These are phyloP conservation scores for Rhagoletis pomonella DNA, from an alignment of 1,140 invertebrate genomes.

Conservation along the genomic window DNA sequence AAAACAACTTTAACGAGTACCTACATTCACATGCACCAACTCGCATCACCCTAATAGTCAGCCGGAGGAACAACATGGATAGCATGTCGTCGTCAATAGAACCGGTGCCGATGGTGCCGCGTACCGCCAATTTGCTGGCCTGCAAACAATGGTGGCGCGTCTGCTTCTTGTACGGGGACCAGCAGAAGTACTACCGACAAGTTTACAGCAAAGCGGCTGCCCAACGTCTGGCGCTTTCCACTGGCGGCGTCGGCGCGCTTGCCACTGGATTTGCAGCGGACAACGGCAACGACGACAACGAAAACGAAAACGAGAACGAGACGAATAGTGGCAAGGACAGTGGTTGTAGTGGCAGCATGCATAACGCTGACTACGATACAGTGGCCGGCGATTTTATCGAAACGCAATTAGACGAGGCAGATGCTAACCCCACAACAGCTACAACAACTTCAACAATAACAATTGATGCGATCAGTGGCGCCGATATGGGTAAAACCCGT, in stretches of 20 bases:
- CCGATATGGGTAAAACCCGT: constrained; percentile 62
- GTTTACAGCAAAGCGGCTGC: constrained; percentile 81
- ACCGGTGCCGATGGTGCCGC: constrained; percentile 73
- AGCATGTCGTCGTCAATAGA: constrained; percentile 62
- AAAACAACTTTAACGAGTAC: constrained; percentile 60
- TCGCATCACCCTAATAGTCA: constrained; percentile 43
- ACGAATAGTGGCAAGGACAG: constrained; percentile 66
- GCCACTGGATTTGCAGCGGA: neutral
- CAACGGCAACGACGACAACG: constrained; percentile 54
- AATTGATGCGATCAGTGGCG: constrained; percentile 50
- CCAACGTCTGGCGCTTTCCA: constrained; percentile 73
- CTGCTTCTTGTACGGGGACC: constrained; percentile 89
- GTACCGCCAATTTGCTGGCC: constrained; percentile 83
- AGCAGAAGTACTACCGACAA: constrained; percentile 88
- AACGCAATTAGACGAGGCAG: constrained; percentile 67
- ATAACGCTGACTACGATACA: constrained; percentile 66
- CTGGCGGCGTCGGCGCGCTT: constrained; percentile 7
- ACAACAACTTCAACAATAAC: constrained; percentile 45
- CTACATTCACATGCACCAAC: constrained; percentile 41
- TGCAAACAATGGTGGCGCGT: constrained; percentile 92
- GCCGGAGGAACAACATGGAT: constrained; percentile 58
- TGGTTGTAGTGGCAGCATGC: constrained; percentile 58
- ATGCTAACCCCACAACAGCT: constrained; percentile 42
- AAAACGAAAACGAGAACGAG: constrained; percentile 60
- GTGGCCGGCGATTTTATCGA: constrained; percentile 71